Evolutionary conservation across 2,888 invertebrate species (phyloP).

Genomic region (Dusona sp.): DNA sequence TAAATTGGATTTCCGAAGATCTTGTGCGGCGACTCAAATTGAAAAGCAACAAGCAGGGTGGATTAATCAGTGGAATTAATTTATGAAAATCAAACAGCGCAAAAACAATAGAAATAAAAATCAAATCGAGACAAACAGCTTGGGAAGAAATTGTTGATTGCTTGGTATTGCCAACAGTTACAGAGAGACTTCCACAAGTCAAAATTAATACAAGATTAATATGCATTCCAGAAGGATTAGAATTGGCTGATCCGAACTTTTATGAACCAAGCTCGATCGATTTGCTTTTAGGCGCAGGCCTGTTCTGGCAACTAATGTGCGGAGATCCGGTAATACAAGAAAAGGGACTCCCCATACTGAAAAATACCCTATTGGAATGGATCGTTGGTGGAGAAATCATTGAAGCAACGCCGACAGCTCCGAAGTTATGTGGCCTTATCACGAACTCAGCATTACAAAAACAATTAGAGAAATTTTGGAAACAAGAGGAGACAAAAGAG

Average conservation of each 20-base stretch:
- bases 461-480: constrained; percentile 43
- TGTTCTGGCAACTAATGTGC: constrained; percentile 65
- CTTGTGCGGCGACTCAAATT: constrained; percentile 60
- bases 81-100: constrained; percentile 40
- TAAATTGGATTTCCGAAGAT: constrained; percentile 62
- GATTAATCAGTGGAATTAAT: constrained; percentile 57
- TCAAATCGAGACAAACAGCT: constrained; percentile 59
- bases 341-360: constrained; percentile 33
- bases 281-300: constrained; percentile 56
- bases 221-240: constrained; percentile 49
- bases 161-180: constrained; percentile 64
- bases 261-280: constrained; percentile 57
- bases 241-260: constrained; percentile 63
- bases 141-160: constrained; percentile 55
- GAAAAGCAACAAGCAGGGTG: constrained; percentile 35
- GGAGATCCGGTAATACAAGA: constrained; percentile 41
- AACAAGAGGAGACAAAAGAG: constrained; percentile 49
- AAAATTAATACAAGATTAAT: constrained; percentile 43
- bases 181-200: constrained; percentile 52
- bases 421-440: constrained; percentile 40
- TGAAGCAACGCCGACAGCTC: background rate
- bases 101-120: constrained; percentile 21
- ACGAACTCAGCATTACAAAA: constrained; percentile 30
- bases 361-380: constrained; percentile 62
- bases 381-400: constrained; percentile 55